Percentiles rank a stretch among this genome's conserved stretches.
phyloP scores from a whole-genome alignment of 2,797 vertebrate species.

The Esox lucius region DNA sequence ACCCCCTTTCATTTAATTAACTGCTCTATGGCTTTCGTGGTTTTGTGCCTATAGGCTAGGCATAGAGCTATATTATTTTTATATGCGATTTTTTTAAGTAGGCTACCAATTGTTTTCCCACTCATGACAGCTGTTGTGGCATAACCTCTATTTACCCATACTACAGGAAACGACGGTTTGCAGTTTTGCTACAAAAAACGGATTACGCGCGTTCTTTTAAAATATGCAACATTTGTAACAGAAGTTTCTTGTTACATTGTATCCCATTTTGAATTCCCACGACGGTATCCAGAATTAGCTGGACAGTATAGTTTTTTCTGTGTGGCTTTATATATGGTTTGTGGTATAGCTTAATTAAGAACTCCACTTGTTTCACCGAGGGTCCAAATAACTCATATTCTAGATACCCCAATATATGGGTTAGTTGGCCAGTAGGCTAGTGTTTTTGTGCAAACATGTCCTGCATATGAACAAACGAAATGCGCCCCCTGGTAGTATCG shows the following conservation, averaged over 20 bases:
- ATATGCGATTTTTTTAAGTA: neutral
- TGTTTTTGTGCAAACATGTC: neutral
- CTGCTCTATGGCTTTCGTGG: neutral
- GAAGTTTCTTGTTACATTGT: neutral
- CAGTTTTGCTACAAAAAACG: conserved; percentile 2
- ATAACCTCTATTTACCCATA: neutral
- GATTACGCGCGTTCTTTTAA: neutral
- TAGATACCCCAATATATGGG: neutral
- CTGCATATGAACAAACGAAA: neutral
- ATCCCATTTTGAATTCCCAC: neutral
- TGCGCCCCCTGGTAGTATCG: neutral
- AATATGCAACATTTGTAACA: neutral
- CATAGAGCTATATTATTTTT: neutral
- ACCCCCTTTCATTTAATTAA: neutral
- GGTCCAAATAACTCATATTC: neutral
- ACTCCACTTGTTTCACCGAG: neutral
- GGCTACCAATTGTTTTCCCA: neutral
- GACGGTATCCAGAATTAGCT: neutral
- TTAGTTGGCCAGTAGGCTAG: neutral
- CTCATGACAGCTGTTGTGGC: neutral
- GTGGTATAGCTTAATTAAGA: neutral
- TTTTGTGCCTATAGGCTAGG: neutral
- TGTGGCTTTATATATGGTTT: neutral
- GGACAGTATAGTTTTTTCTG: neutral
- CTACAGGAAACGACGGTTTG: neutral